Percentiles rank a stretch among this genome's conserved stretches.
Evolutionary conservation across 30 jellyfish, hydroid and myxozoan species (phyloP).

Genomic region (Pseudorhiza aurosa): DNA sequence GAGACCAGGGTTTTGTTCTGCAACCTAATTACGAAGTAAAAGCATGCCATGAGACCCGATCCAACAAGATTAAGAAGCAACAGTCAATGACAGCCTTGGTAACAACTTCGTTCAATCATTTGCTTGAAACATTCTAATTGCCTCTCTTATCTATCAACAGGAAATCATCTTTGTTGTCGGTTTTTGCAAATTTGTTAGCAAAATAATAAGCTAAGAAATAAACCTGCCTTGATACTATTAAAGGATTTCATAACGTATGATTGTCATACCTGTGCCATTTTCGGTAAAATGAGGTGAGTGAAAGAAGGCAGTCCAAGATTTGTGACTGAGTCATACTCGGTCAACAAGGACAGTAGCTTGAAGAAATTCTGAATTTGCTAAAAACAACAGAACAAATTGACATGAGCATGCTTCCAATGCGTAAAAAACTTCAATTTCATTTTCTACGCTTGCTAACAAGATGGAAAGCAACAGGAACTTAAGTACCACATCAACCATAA

Average conservation of each 20-base stretch:
- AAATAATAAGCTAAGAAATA: too few species aligned
- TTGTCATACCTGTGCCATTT: constrained; percentile 88
- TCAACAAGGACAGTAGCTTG: constrained; percentile 82
- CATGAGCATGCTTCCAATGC: too few species aligned
- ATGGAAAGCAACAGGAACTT: too few species aligned
- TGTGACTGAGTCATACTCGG: constrained; percentile 82
- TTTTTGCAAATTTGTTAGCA: background rate
- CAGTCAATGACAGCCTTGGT: background rate
- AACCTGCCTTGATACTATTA: too few species aligned
- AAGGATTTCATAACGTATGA: too few species aligned
- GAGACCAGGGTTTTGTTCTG: constrained; percentile 88
- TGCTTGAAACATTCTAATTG: too few species aligned
- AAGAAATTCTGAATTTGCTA: constrained; percentile 90
- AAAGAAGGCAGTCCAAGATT: constrained; percentile 90
- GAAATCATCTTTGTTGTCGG: background rate
- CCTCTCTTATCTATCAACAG: too few species aligned
- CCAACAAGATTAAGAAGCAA: background rate
- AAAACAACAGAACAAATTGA: background rate
- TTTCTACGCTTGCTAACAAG: too few species aligned
- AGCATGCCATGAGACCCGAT: too few species aligned
- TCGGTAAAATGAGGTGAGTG: constrained; percentile 78
- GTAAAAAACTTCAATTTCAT: too few species aligned
- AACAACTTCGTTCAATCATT: too few species aligned
- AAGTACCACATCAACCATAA: too few species aligned
- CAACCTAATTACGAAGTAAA: constrained; percentile 51